These are phyloP conservation scores for Chirona hameri DNA, from an alignment of 2,888 invertebrate genomes.

Conservation along the genomic window DNA sequence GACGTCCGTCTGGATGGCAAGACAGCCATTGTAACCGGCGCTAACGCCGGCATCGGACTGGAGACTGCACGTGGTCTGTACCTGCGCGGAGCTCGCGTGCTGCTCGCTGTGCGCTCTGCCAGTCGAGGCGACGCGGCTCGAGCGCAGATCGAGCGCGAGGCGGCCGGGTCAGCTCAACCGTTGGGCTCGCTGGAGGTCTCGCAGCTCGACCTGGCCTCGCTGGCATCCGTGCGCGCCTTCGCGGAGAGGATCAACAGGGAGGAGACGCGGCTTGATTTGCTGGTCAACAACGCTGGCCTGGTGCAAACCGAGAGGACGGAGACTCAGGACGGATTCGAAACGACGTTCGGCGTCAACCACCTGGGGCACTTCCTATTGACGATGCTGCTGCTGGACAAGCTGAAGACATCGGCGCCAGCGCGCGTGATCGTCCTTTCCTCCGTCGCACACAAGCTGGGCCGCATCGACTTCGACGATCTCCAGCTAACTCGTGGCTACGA, in stretches of 20 bases:
- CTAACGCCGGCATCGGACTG: not conserved
- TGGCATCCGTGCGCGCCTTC: not conserved
- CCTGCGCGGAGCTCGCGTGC: not conserved
- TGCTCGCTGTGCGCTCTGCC: not conserved
- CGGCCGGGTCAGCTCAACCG: not conserved
- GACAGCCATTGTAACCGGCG: not conserved
- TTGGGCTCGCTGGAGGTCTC: not conserved
- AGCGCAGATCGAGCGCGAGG: not conserved
- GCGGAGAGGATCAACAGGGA: not conserved
- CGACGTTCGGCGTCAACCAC: conserved; percentile 75
- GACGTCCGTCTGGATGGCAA: not conserved
- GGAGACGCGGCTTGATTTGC: not conserved
- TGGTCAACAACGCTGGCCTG: conserved; percentile 61
- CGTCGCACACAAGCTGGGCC: conserved; percentile 60
- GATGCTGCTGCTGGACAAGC: conserved; percentile 62
- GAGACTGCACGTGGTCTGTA: not conserved
- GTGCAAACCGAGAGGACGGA: conserved; percentile 55
- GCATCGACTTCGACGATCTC: conserved; percentile 39
- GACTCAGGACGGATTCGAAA: conserved; percentile 74
- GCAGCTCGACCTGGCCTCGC: not conserved
- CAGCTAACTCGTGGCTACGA: conserved; percentile 3
- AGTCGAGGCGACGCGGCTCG: not conserved
- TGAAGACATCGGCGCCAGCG: conserved; percentile 57
- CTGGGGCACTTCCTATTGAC: conserved; percentile 76
- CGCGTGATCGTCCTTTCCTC: conserved; percentile 74